phyloP scores from a whole-genome alignment of 2,113 vertebrate genomes.

The Lethenteron camtschaticum region DNA sequence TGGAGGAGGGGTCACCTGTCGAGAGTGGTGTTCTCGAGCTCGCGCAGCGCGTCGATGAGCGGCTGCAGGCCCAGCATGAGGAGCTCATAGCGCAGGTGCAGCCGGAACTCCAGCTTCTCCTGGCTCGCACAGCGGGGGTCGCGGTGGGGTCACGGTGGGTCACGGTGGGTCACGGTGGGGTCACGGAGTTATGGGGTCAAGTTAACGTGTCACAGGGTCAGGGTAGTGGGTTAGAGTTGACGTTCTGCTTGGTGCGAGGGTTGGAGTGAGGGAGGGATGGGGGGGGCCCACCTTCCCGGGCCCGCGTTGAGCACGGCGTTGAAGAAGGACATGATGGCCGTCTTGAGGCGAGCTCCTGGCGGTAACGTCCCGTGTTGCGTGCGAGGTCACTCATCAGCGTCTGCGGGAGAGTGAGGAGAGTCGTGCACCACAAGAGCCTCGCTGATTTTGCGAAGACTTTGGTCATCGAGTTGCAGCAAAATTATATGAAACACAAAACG shows the following conservation, averaged over 20 bases:
- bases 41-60: slow-evolving; percentile 80
- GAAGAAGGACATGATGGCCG: slow-evolving; percentile 98
- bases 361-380: slow-evolving; percentile 71
- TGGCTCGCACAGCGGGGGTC: slow-evolving; percentile 16
- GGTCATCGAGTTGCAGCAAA: background rate
- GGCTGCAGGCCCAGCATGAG: slow-evolving; percentile 97
- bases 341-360: slow-evolving; percentile 95
- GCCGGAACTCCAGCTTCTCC: slow-evolving; percentile 88
- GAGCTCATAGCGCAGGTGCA: slow-evolving; percentile 89
- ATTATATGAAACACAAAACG: background rate
- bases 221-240: background rate
- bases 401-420: slow-evolving; percentile 18
- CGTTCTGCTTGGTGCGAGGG: background rate
- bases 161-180: background rate
- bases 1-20: slow-evolving; percentile 36
- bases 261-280: background rate
- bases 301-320: slow-evolving; percentile 86
- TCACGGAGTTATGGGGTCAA: background rate
- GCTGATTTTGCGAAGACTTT: background rate
- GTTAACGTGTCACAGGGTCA: background rate
- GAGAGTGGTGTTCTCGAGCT: slow-evolving; percentile 84
- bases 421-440: background rate
- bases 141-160: background rate
- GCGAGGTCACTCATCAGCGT: slow-evolving; percentile 85
- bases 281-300: slow-evolving; percentile 57